These are phyloP conservation scores for Notamacropus eugenii DNA, from an alignment of 2,797 vertebrate genomes.

Conservation along the genomic window DNA sequence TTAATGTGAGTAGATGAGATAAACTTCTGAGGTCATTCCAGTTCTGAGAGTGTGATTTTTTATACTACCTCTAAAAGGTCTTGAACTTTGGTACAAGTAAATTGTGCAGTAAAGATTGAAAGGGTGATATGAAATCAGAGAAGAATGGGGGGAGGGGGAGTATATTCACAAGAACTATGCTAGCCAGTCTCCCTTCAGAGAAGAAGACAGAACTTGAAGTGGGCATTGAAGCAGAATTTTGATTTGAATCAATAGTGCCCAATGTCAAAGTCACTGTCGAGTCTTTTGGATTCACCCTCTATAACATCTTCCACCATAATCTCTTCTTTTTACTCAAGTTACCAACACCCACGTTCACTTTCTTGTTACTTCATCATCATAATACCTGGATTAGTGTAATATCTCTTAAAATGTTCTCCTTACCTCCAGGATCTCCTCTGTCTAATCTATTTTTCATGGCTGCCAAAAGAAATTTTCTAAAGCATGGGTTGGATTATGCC, in stretches of 20 bases:
- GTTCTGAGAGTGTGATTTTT: not conserved
- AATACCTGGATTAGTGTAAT: not conserved
- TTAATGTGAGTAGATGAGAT: not conserved
- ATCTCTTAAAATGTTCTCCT: not conserved
- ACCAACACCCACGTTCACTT: not conserved
- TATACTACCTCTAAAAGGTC: not conserved
- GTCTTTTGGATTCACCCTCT: constrained; percentile 14
- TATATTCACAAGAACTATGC: not conserved
- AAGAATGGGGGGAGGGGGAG: not conserved
- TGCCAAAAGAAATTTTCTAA: not conserved
- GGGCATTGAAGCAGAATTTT: not conserved
- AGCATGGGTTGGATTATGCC: not conserved
- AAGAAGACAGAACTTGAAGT: not conserved
- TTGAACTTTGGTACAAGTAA: not conserved
- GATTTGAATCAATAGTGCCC: not conserved
- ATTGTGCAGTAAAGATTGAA: not conserved
- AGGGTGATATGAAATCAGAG: not conserved
- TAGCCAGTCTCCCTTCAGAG: not conserved
- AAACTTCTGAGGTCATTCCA: not conserved
- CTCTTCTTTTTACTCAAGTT: not conserved
- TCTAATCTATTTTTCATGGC: not conserved
- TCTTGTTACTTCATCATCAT: not conserved
- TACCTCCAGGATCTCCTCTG: not conserved
- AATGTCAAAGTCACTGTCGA: constrained; percentile 16
- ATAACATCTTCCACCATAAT: not conserved